These are phyloP conservation scores for Mesocricetus auratus DNA, from an alignment of 2,113 vertebrate species.

Conservation along the genomic window DNA sequence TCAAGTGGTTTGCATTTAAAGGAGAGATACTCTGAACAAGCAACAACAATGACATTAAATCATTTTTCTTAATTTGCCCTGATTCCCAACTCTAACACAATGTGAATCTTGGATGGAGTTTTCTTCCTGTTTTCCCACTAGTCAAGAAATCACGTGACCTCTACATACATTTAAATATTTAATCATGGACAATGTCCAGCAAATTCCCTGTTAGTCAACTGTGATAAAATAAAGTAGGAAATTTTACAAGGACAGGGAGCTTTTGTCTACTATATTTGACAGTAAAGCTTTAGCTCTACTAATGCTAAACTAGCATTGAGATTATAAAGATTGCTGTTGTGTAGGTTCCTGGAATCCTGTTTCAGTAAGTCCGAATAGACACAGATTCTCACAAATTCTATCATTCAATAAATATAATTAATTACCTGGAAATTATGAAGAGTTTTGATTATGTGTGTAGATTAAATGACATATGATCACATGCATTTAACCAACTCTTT, in stretches of 20 bases:
- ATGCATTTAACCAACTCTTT: background rate
- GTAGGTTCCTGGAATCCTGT: background rate
- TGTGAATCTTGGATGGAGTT: background rate
- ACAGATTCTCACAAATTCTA: background rate
- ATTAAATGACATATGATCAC: background rate
- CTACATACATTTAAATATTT: background rate
- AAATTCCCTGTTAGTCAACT: background rate
- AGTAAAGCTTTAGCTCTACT: background rate
- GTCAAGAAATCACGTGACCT: background rate
- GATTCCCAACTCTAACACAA: background rate
- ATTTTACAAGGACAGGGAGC: background rate
- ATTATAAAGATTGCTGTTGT: background rate
- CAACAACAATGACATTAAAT: background rate
- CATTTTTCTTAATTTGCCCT: background rate
- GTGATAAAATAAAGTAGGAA: background rate
- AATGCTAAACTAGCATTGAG: background rate
- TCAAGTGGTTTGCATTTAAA: background rate
- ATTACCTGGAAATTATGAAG: background rate
- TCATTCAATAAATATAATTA: background rate
- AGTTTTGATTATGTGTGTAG: background rate
- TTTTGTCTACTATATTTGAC: background rate
- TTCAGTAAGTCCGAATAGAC: background rate
- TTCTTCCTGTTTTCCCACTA: background rate
- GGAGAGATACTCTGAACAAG: background rate
- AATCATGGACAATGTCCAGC: background rate